phyloP scores from a whole-genome alignment of 2,888 invertebrate genomes.

The Microctonus brassicae region DNA sequence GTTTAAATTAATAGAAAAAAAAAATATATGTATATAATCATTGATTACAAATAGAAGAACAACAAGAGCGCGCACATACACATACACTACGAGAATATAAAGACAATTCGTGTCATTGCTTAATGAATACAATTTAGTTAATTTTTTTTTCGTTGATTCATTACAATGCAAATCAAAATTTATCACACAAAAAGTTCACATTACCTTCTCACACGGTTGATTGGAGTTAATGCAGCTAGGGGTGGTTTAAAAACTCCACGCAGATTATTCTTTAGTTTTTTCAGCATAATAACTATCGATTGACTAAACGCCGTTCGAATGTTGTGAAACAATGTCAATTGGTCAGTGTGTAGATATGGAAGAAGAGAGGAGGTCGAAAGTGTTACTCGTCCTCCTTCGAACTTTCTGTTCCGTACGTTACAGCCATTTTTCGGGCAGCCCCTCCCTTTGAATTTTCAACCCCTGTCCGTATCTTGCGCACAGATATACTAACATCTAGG shows the following conservation, averaged over 20 bases:
- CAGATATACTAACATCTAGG: constrained; percentile 29
- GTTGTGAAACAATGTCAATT: constrained; percentile 59
- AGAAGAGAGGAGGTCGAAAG: constrained; percentile 48
- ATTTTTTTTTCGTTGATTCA: not conserved
- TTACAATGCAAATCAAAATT: not conserved
- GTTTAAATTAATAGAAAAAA: constrained; percentile 17
- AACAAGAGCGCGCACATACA: constrained; percentile 2
- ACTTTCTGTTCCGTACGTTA: constrained; percentile 63
- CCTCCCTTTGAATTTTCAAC: constrained; percentile 63
- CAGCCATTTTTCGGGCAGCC: constrained; percentile 67
- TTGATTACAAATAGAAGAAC: constrained; percentile 24
- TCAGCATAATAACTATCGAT: constrained; percentile 62
- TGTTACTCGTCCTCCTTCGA: constrained; percentile 60
- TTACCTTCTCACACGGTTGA: constrained; percentile 56
- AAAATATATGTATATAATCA: not conserved
- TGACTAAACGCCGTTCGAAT: constrained; percentile 53
- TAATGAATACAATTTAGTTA: not conserved
- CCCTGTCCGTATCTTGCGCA: constrained; percentile 38
- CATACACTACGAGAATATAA: constrained; percentile 19
- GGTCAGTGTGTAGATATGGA: constrained; percentile 42
- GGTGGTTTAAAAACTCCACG: constrained; percentile 54
- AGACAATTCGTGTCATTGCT: not conserved
- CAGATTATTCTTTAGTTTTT: constrained; percentile 51
- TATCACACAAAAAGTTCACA: constrained; percentile 22
- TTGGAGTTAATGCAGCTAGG: constrained; percentile 49